A percentile compares a stretch with the other conserved stretches of the same genome.
Evolutionary conservation across 2,888 invertebrate genomes (phyloP).

Genomic region (Nebria brevicollis): DNA sequence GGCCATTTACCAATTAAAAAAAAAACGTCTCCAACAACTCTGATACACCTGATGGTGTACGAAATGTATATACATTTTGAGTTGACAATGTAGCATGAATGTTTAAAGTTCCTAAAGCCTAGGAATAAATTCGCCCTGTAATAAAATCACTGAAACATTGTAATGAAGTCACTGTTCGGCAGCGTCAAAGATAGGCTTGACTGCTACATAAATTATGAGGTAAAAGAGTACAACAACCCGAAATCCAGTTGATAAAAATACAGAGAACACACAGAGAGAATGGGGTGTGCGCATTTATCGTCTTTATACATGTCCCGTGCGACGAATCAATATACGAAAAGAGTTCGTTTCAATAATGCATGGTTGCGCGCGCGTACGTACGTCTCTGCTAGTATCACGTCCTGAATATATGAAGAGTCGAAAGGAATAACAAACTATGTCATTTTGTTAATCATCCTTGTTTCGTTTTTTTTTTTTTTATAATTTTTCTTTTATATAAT

Average conservation of each 20-base stretch:
- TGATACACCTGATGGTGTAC: neutral
- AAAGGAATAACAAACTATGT: neutral
- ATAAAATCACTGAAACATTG: neutral
- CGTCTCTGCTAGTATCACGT: neutral
- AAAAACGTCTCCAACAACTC: neutral
- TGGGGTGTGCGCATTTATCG: conserved; percentile 29
- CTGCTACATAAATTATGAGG: neutral
- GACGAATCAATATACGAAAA: conserved; percentile 34
- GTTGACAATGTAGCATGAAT: no score
- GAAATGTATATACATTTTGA: no score
- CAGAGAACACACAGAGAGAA: conserved; percentile 5
- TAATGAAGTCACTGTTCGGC: neutral
- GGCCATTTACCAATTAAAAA: neutral
- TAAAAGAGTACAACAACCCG: neutral
- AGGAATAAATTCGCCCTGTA: neutral
- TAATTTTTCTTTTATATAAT: no score
- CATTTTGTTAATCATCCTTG: neutral
- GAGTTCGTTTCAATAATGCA: conserved; percentile 39
- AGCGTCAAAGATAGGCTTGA: neutral
- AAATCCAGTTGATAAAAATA: conserved; percentile 18
- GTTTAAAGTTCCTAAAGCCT: neutral
- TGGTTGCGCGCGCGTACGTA: conserved; percentile 7
- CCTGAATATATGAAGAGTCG: neutral
- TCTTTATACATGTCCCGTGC: conserved; percentile 28
- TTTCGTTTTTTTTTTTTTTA: no score